Percentiles rank a stretch among this genome's conserved stretches.
phyloP scores from a whole-genome alignment of 2,888 invertebrate genomes.

The Cantharis rufa region DNA sequence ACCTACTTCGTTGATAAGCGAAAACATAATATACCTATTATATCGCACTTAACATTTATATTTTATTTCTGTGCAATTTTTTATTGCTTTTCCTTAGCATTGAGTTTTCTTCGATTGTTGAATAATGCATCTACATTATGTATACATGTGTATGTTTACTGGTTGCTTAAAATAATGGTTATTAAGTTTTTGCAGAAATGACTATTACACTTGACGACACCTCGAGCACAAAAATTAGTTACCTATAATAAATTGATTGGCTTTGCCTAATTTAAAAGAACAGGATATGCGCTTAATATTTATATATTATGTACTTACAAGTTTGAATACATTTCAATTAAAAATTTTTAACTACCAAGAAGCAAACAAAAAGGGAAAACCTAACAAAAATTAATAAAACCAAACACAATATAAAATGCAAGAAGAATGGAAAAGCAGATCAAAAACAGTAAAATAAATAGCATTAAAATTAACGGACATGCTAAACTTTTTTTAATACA shows the following conservation, averaged over 20 bases:
- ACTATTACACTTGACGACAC: too few species aligned
- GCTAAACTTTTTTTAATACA: slow-evolving; percentile 45
- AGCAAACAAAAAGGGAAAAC: slow-evolving; percentile 6
- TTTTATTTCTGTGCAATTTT: not conserved
- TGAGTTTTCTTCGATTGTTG: too few species aligned
- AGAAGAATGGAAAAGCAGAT: slow-evolving; percentile 38
- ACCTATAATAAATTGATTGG: not conserved
- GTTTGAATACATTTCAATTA: not conserved
- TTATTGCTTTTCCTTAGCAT: too few species aligned
- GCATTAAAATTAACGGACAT: slow-evolving; percentile 42
- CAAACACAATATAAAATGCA: slow-evolving; percentile 38
- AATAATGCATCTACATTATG: too few species aligned
- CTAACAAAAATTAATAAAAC: slow-evolving; percentile 34
- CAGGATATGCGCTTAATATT: not conserved
- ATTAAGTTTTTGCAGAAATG: too few species aligned
- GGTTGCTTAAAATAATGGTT: too few species aligned
- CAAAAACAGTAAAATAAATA: slow-evolving; percentile 43
- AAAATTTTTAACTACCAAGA: not conserved
- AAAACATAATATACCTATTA: not conserved
- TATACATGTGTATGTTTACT: too few species aligned
- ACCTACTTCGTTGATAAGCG: not conserved
- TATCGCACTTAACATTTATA: not conserved
- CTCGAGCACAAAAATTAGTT: too few species aligned
- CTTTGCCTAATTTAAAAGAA: not conserved
- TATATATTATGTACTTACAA: not conserved